Evolutionary conservation across 2,888 invertebrate species (phyloP), one percentile per base, ranked within the genome.

Genomic region (Buathra laborator): DNA sequence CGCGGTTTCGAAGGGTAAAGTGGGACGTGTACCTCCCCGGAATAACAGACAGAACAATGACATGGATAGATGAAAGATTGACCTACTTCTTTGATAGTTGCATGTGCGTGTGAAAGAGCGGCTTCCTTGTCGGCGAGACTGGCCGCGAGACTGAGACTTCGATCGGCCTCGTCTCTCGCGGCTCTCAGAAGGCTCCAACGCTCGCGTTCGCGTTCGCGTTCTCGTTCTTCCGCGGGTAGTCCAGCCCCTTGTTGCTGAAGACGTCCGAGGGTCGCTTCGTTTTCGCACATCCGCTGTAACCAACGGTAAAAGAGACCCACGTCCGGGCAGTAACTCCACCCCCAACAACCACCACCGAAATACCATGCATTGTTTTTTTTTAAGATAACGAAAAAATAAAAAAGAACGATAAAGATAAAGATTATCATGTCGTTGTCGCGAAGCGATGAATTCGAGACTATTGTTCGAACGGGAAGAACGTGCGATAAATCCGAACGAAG

Each of bases 141-240:
- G 10, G 98, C 97, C 7, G 98, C 98, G 62, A 99, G 95, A 82
- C 97, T 96, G 84, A 98, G 95, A 32, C 98, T 97, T 83, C 98
- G 95, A 93, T 99, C 98, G 0, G 98, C 97, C 91, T 98, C 98
- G 91, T 98, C 98, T 56, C 98, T 95, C 0, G 98, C 98, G 92
- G 98, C 98, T 89, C 98, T 96, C 78, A 98, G 94, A 82, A 99
- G 94, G 87, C 97, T 98, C 95, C 98, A 98, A 75, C 98, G 96
- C 94, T 99, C 98, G 14, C 98, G 95, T 92, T 98, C 99, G 1
- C 97, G 95, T 91, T 98, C 98, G 16, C 93, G 89, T 83, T 93
- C 93, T 1, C 98, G 95, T 92, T 99, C 98, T 90, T 98, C 98
- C 37, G 97, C 95, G 0, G 98, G 98, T 92, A 98, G 97, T 86